Conservation (phyloP, 1,140 invertebrate species). For the Rhopalosiphum padi region DNA sequence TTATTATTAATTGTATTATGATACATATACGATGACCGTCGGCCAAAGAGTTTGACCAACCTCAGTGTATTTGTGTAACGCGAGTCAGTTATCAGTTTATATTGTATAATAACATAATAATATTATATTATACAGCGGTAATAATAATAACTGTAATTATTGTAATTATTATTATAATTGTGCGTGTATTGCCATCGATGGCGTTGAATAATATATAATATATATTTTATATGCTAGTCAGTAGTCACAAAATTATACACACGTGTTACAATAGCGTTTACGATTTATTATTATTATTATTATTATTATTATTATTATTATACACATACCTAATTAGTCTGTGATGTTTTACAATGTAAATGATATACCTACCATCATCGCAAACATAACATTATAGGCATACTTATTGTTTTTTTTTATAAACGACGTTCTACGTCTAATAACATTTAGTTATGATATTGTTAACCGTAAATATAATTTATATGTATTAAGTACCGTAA, state of each 20-base stretch:
- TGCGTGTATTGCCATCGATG: not conserved
- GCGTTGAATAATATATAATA: not conserved
- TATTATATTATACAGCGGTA: not conserved
- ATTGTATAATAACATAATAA: not conserved
- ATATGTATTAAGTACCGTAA: not conserved
- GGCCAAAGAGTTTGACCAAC: not conserved
- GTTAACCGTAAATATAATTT: not conserved
- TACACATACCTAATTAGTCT: not conserved
- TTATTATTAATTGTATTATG: not conserved
- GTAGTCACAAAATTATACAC: constrained; percentile 9
- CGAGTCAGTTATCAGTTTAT: not conserved
- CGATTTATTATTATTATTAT: not conserved
- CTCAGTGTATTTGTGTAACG: not conserved
- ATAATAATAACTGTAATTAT: too few relatives aligned
- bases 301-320: not conserved
- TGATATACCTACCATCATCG: not conserved
- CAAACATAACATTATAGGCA: not conserved
- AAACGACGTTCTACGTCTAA: not conserved
- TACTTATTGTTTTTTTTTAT: not conserved
- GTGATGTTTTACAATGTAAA: constrained; percentile 22
- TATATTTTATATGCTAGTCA: not conserved
- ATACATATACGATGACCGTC: not conserved
- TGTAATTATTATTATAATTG: not conserved
- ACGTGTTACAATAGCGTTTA: not conserved
- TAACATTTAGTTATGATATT: not conserved